Evolutionary conservation across 2,797 vertebrate species (phyloP).

Genomic region (Ctenosaura bakeri): DNA sequence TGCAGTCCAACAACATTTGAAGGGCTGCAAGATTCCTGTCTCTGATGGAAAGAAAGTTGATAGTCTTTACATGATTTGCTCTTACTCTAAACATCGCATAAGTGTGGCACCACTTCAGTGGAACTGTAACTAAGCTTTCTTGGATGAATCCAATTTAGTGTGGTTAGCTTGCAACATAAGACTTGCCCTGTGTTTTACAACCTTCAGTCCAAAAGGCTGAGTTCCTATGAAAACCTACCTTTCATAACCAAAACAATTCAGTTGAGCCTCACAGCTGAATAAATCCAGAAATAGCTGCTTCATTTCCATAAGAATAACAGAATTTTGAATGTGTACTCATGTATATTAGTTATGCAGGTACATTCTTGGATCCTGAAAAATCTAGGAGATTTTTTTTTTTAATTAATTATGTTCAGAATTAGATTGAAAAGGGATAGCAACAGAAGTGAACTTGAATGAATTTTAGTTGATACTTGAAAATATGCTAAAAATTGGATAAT

Average conservation of each 20-base stretch:
- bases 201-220: too few species aligned
- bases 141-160: background rate
- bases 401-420: background rate
- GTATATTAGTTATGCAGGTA: background rate
- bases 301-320: background rate
- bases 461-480: background rate
- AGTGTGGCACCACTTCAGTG: background rate
- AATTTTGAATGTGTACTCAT: background rate
- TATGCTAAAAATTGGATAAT: background rate
- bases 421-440: background rate
- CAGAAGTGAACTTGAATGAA: background rate
- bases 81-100: background rate
- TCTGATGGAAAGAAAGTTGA: background rate
- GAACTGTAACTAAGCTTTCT: background rate
- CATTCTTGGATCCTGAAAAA: background rate
- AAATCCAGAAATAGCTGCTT: background rate
- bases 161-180: background rate
- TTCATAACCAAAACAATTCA: background rate
- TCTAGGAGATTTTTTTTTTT: background rate
- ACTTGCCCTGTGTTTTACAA: background rate
- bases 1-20: too few species aligned
- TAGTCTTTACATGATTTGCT: background rate
- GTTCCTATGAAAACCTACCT: too few species aligned
- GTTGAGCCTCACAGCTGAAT: background rate
- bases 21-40: too few species aligned